These are phyloP conservation scores for Lycaon pictus DNA, from an alignment of 2,113 vertebrate species.

Conservation along the genomic window DNA sequence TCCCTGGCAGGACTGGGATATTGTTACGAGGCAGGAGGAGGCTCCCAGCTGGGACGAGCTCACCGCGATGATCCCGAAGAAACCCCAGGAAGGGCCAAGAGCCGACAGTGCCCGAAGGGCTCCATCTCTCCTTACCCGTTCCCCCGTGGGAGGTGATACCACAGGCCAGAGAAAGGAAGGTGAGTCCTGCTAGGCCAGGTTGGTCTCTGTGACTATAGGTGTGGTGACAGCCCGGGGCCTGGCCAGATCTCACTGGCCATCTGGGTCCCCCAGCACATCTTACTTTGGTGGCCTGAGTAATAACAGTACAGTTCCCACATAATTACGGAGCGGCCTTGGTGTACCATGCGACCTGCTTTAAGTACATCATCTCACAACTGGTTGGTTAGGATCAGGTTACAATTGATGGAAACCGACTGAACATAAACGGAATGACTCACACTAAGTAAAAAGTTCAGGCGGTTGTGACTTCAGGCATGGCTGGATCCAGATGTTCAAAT, in stretches of 20 bases:
- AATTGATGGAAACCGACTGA: neutral
- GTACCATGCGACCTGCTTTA: neutral
- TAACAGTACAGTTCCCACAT: neutral
- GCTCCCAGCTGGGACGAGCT: slow-evolving; percentile 66
- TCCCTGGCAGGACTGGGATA: slow-evolving; percentile 82
- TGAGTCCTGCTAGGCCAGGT: slow-evolving; percentile 49
- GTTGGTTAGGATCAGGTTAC: neutral
- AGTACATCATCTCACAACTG: neutral
- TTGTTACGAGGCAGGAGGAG: slow-evolving; percentile 73
- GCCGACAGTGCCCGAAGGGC: slow-evolving; percentile 78
- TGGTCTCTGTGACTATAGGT: neutral
- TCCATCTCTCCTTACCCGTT: neutral
- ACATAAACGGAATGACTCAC: neutral
- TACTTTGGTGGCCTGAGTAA: neutral
- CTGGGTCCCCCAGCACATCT: neutral
- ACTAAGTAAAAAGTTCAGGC: neutral
- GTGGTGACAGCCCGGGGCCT: neutral
- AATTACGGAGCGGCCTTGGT: neutral
- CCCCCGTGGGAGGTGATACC: slow-evolving; percentile 43
- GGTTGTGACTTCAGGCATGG: neutral
- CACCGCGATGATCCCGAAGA: slow-evolving; percentile 77
- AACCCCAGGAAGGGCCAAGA: slow-evolving; percentile 76
- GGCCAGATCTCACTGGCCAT: neutral
- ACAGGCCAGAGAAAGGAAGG: slow-evolving; percentile 70
- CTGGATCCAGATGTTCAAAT: neutral